Conservation (phyloP, 2,797 vertebrate species). For the Darevskia mixta region DNA sequence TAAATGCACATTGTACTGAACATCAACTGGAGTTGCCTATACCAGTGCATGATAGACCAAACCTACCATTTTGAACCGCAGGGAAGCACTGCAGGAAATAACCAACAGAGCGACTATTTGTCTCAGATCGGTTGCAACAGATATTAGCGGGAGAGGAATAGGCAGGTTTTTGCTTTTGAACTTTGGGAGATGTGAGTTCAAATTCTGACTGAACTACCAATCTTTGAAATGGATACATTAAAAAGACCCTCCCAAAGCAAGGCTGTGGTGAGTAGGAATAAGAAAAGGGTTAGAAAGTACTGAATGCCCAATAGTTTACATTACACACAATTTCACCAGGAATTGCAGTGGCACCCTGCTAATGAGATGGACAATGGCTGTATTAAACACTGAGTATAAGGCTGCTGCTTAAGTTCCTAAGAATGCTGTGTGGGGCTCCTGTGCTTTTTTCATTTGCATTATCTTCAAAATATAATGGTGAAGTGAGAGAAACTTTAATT, state of each 20-base stretch:
- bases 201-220: neutral
- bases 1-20: neutral
- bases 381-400: neutral
- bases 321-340: neutral
- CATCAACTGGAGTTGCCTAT: neutral
- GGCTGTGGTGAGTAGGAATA: neutral
- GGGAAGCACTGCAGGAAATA: neutral
- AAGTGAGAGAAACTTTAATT: neutral
- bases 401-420: rapidly evolving
- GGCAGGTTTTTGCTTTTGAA: too few species aligned
- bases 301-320: neutral
- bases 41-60: neutral
- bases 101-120: neutral
- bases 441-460: neutral
- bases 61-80: neutral
- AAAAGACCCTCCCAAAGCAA: too few species aligned
- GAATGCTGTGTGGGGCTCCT: neutral
- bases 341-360: neutral
- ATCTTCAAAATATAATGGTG: neutral
- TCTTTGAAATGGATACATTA: neutral
- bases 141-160: too few species aligned
- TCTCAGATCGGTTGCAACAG: neutral
- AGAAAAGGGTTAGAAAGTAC: neutral
- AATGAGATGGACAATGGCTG: neutral
- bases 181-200: neutral